phyloP scores from a whole-genome alignment of 2,113 vertebrate species.

The Cyanoliseus patagonus region DNA sequence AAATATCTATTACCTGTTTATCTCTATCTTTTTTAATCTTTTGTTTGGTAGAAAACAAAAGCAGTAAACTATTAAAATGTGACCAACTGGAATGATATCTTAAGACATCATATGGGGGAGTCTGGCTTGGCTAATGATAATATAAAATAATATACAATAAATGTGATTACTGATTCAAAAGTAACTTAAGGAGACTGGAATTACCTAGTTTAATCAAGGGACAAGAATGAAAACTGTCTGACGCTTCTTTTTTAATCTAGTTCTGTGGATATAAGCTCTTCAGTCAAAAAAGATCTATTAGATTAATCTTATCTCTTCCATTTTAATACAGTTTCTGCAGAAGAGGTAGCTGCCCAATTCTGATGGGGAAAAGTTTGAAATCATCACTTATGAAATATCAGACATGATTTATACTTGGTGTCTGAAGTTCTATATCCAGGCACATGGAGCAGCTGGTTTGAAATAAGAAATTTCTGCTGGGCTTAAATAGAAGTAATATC shows the following conservation, averaged over 20 bases:
- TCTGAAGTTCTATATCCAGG: not conserved
- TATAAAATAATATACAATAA: not conserved
- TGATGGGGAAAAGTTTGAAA: not conserved
- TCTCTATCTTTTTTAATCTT: not conserved
- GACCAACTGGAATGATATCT: not conserved
- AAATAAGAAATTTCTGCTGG: not conserved
- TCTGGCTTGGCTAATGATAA: not conserved
- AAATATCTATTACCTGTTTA: not conserved
- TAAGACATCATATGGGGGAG: not conserved
- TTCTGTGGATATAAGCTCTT: not conserved
- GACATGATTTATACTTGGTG: not conserved
- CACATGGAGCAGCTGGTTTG: not conserved
- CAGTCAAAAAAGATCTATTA: not conserved
- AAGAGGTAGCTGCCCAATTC: constrained; percentile 6
- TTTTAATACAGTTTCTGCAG: constrained; percentile 20
- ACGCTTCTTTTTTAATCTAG: not conserved
- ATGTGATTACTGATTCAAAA: not conserved
- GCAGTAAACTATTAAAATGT: not conserved
- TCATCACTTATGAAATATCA: constrained; percentile 11
- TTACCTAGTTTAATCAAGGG: not conserved
- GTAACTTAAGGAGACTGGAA: not conserved
- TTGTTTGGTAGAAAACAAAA: not conserved
- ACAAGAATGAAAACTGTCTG: not conserved
- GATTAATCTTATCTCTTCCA: constrained; percentile 7
- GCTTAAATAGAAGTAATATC: not conserved